These are phyloP conservation scores for Panonychus citri DNA, from an alignment of 1,140 invertebrate genomes.

Conservation along the genomic window DNA sequence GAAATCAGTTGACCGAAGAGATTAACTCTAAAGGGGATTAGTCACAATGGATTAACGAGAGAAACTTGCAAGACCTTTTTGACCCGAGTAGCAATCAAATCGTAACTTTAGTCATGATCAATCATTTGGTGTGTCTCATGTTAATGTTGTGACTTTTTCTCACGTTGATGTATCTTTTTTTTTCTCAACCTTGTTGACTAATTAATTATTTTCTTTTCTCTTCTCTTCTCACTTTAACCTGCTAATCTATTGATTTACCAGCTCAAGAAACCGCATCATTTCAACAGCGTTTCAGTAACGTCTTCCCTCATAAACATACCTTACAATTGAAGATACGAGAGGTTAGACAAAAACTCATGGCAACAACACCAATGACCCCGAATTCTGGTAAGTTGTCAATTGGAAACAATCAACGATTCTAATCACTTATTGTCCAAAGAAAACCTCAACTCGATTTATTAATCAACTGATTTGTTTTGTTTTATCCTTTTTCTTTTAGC, in stretches of 20 bases:
- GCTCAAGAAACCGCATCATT: constrained; percentile 71
- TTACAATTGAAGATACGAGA: constrained; percentile 90
- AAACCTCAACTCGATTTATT: no score
- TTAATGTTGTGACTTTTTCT: no score
- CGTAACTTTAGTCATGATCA: no score
- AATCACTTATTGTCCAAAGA: no score
- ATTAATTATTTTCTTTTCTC: background rate
- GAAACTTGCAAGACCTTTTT: no score
- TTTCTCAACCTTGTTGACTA: background rate
- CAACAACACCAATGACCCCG: constrained; percentile 19
- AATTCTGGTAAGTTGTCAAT: background rate
- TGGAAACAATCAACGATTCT: no score
- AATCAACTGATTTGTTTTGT: background rate
- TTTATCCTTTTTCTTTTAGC: background rate
- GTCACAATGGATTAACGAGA: no score
- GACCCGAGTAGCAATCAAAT: no score
- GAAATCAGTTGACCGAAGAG: no score
- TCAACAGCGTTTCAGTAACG: constrained; percentile 63
- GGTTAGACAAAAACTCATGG: constrained; percentile 84
- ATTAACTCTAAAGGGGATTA: no score
- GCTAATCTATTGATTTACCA: constrained; percentile 11
- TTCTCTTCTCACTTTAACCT: background rate
- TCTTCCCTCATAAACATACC: constrained; percentile 78
- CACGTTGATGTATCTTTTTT: background rate
- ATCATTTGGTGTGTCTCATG: no score